phyloP scores from a whole-genome alignment of 2,113 vertebrate genomes.

The Poecilia latipinna region DNA sequence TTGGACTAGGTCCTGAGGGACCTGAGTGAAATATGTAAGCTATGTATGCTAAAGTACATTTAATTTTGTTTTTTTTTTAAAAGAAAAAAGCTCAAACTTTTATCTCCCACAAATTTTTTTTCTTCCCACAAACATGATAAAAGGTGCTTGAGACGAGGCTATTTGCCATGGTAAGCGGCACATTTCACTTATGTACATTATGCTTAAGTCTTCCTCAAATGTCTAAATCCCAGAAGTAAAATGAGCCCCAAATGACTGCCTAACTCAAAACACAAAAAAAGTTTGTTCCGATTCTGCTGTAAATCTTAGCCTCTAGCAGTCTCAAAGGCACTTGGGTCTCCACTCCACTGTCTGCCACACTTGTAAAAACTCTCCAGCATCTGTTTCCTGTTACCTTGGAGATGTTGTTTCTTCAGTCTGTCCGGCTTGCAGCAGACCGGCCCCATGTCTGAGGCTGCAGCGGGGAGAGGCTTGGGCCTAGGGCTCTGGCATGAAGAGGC shows the following conservation, averaged over 20 bases:
- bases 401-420: constrained; percentile 67
- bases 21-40: neutral
- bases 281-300: constrained; percentile 18
- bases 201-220: neutral
- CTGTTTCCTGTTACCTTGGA: constrained; percentile 77
- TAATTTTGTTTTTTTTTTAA: too few relatives aligned
- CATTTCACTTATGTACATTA: neutral
- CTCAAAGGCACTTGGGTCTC: constrained; percentile 31
- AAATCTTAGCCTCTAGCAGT: constrained; percentile 27
- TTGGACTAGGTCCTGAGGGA: too few relatives aligned
- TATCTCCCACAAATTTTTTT: neutral
- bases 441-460: constrained; percentile 69
- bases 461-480: constrained; percentile 33
- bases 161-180: neutral
- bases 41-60: neutral
- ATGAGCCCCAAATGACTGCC: neutral
- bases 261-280: neutral
- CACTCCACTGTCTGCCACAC: constrained; percentile 32
- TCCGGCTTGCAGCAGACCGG: constrained; percentile 75
- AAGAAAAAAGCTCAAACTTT: neutral
- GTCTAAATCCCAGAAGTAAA: neutral
- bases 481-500: constrained; percentile 40
- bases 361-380: constrained; percentile 64
- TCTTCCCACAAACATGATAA: too few relatives aligned
- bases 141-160: too few relatives aligned